Evolutionary conservation across 2,888 invertebrate genomes (phyloP), one percentile per base, ranked within the genome.

Genomic region (Drosophila infuscata): DNA sequence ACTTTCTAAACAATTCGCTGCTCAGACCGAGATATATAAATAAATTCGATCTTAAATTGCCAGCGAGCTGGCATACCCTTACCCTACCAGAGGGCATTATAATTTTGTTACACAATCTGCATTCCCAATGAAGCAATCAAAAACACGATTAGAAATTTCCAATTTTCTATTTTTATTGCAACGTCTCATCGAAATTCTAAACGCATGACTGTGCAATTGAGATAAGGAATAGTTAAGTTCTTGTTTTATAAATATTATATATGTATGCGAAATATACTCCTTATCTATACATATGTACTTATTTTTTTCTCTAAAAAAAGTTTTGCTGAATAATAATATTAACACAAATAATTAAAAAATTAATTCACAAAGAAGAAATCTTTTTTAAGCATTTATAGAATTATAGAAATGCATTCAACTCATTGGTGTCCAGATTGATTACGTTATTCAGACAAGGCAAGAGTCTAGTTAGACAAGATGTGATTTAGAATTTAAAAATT

Each of bases 1-100:
- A 77, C 77, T 83, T 85, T 83, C 83, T 77, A 85, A 85, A 36
- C 83, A 85, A 79, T 49, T 77, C 46, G 54, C 54, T 64, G 62
- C 48, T 68, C 43, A 52, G 59, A 36, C 36, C 48, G 29, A 11
- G 49, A 49, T n/a, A 20, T 49, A 73, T 48, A 75, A 68, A 70
- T 67, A 76, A 80, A 76, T 79, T 67, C 53, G 72, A 35, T 29
- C 30, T n/a, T 32, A 56, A 54, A 46, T 38, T 30, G 17, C 46
- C 46, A 25, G 20, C 46, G 17, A 35, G 33, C 20, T 30, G 29
- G n/a, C 35, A 56, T 35, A 63, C 62, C 33, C 56, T 46, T 36
- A 5, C 15, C 25, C 46, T 46, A 30, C 3, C 15, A 30, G 6
- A 17, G 30, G 51, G 60, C 17, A 61, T 38, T 63, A 17, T 9